Base-by-base conservation (phyloP, 2,888 invertebrate species). In the Eupeodes luniger region DNA sequence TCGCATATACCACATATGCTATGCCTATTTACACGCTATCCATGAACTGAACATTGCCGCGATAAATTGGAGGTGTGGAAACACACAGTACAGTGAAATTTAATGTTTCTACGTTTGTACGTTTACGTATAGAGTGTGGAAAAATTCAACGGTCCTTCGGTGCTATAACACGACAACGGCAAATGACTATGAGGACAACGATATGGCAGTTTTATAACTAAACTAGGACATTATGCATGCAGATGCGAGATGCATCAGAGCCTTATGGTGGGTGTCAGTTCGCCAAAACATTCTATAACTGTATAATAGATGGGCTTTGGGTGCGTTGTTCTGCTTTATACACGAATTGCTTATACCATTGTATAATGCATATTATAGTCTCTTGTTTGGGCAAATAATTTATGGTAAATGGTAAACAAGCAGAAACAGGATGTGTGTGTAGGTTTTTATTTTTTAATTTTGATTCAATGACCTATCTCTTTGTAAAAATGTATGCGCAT, bases 221-320 rank as follows among this genome's bases (percentile, higher is more conserved):
- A 81, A 84, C 84, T 84, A 80, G 80, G 57, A 53, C 74, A 74
- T 67, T 81, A 74, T 61, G 55, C 36, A 81, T 81, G 84, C 79
- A 80, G 40, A 66, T 64, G 47, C 19, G 19, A 80, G 40, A 66
- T 27, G 27, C 27, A 27, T 27, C 49, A 66, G 9, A 59, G 34
- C 61, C 76, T 61, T 66, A 76, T 87, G 66, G 76, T 49, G 70
- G 84, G 80, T 84, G 72, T 84, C 72, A 67, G 66, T 69, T 57
- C 59, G 53, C 40, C 49, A 55, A 77, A 77, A 74, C 61, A 57
- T 80, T 57, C 12, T 47, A 72, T 70, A 80, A 55, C 67, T 87
- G 53, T 76, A 79, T 76, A 62, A 87, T 80, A 51, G 27, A 77
- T 70, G 80, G 80, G 57, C 51, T 34, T 11, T 9, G 34, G 61